phyloP scores from a whole-genome alignment of 2,888 invertebrate genomes.

The Sesia apiformis region DNA sequence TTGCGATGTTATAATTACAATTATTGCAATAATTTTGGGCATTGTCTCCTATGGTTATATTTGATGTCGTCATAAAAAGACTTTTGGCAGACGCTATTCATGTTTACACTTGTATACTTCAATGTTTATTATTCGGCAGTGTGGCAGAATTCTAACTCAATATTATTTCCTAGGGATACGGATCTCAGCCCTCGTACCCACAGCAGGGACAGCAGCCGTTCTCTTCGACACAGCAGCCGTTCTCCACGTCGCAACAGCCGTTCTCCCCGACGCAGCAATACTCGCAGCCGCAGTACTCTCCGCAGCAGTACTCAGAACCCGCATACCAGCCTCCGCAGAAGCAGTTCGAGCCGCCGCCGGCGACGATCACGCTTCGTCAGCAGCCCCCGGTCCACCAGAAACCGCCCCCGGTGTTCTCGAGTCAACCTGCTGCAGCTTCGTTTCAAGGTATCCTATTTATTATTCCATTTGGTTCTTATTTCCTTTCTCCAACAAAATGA shows the following conservation, averaged over 20 bases:
- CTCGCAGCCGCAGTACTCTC: conserved; percentile 21
- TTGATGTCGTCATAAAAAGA: too few species aligned
- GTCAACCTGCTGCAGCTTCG: conserved; percentile 86
- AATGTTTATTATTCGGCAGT: too few species aligned
- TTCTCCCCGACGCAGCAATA: background rate
- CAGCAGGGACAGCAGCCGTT: conserved; percentile 16
- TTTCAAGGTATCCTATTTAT: conserved; percentile 69
- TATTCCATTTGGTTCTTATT: too few species aligned
- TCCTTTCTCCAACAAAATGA: too few species aligned
- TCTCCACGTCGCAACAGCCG: background rate
- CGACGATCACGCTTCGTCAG: conserved; percentile 81
- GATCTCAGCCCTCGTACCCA: conserved; percentile 23
- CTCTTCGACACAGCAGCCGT: background rate
- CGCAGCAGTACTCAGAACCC: conserved; percentile 41
- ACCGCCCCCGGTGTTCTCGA: conserved; percentile 82
- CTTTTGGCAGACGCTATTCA: too few species aligned
- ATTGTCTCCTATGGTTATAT: too few species aligned
- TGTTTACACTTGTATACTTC: too few species aligned
- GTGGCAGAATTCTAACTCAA: too few species aligned
- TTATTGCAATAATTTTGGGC: too few species aligned
- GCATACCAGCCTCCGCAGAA: conserved; percentile 76
- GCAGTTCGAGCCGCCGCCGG: conserved; percentile 76
- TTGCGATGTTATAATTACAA: too few species aligned
- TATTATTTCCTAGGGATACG: conserved; percentile 4
- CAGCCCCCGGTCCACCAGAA: conserved; percentile 84